These are phyloP conservation scores for Cataglyphis livida DNA, from an alignment of 2,888 invertebrate species.

Conservation along the genomic window DNA sequence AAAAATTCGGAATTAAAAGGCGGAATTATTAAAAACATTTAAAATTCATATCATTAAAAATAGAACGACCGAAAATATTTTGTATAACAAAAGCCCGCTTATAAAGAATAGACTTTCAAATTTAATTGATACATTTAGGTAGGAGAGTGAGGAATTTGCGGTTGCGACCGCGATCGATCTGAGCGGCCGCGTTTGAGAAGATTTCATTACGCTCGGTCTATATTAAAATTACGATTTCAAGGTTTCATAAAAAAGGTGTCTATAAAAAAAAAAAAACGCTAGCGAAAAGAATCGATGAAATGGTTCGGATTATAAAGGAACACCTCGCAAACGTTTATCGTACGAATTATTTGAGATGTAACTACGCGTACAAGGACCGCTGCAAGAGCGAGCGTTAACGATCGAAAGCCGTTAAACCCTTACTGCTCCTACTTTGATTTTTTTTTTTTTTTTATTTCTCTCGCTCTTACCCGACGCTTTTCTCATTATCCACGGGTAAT, in stretches of 20 bases:
- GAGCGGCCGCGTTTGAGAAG: neutral
- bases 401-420: constrained; percentile 39
- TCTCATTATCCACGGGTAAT: constrained; percentile 60
- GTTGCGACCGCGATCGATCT: constrained; percentile 10
- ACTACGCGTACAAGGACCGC: constrained; percentile 35
- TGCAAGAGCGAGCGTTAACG: constrained; percentile 36
- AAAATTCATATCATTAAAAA: neutral
- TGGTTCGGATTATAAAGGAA: neutral
- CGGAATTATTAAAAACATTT: neutral
- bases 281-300: constrained; percentile 24
- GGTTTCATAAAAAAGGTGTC: neutral
- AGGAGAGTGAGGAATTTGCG: neutral
- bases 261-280: neutral
- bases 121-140: neutral
- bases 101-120: neutral
- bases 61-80: neutral
- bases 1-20: neutral
- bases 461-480: constrained; percentile 30
- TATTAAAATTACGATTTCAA: constrained; percentile 23
- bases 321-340: constrained; percentile 16
- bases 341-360: constrained; percentile 44
- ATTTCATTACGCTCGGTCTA: neutral
- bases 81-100: neutral
- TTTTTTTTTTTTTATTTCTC: neutral
- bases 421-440: constrained; percentile 23